Evolutionary conservation across 2,888 invertebrate genomes (phyloP).

Genomic region (Bembecia ichneumoniformis): DNA sequence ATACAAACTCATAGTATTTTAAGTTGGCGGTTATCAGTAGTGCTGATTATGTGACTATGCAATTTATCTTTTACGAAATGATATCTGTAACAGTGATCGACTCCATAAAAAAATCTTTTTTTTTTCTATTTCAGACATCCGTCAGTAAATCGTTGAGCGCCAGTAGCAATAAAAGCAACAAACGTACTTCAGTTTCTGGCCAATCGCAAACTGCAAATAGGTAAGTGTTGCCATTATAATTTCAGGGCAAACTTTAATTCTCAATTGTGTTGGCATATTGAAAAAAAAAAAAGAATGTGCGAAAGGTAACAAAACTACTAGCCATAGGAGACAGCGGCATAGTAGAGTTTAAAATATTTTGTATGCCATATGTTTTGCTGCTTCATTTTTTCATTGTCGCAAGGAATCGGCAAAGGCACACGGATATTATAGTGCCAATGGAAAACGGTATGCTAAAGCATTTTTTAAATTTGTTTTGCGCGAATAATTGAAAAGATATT

Average conservation of each 20-base stretch:
- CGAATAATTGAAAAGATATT: slow-evolving; percentile 25
- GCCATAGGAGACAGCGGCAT: slow-evolving; percentile 19
- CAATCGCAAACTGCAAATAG: slow-evolving; percentile 61
- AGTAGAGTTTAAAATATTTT: slow-evolving; percentile 18
- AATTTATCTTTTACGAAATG: too few relatives aligned
- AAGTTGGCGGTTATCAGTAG: too few relatives aligned
- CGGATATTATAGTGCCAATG: slow-evolving; percentile 10
- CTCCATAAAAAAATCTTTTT: too few relatives aligned
- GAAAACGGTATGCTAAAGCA: slow-evolving; percentile 37
- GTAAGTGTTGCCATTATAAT: slow-evolving; percentile 31
- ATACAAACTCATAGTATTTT: too few relatives aligned
- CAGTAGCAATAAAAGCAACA: slow-evolving; percentile 59
- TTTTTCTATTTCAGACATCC: slow-evolving; percentile 41
- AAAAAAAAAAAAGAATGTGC: not conserved
- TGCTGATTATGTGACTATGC: too few relatives aligned
- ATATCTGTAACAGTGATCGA: too few relatives aligned
- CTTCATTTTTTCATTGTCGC: slow-evolving; percentile 56
- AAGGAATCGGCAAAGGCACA: slow-evolving; percentile 17
- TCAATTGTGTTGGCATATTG: not conserved
- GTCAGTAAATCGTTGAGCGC: slow-evolving; percentile 62
- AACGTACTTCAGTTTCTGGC: slow-evolving; percentile 60
- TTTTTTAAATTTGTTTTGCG: slow-evolving; percentile 59
- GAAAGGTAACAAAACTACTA: slow-evolving; percentile 5
- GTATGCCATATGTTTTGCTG: slow-evolving; percentile 63
- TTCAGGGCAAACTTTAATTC: not conserved